A percentile compares a stretch with the other conserved stretches of the same genome.
phyloP scores from a whole-genome alignment of 1,140 invertebrate species.

The Vanessa atalanta region DNA sequence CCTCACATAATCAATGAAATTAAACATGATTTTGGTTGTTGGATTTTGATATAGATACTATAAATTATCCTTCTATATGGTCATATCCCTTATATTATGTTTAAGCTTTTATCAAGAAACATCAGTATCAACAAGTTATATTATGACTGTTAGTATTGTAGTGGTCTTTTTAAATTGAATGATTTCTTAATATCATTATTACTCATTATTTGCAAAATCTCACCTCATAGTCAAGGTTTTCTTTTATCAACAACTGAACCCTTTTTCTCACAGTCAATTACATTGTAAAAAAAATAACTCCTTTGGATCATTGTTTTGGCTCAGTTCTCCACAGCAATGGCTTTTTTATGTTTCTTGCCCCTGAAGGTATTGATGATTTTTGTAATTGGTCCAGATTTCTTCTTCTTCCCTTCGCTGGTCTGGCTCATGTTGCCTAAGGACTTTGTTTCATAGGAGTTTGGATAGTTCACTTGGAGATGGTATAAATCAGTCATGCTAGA shows the following conservation, averaged over 20 bases:
- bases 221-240: too few species aligned
- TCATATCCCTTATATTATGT: too few species aligned
- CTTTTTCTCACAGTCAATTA: not conserved
- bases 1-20: too few species aligned
- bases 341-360: constrained; percentile 31
- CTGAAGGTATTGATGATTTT: constrained; percentile 28
- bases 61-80: too few species aligned
- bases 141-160: too few species aligned
- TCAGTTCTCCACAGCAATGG: not conserved
- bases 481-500: constrained; percentile 41
- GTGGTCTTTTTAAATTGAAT: too few species aligned
- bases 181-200: too few species aligned
- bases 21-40: too few species aligned
- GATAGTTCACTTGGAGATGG: constrained; percentile 1
- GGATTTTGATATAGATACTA: too few species aligned
- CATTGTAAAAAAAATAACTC: not conserved
- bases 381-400: constrained; percentile 37
- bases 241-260: not conserved
- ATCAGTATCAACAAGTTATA: too few species aligned
- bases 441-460: constrained; percentile 38
- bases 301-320: not conserved
- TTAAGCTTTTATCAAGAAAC: too few species aligned
- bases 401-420: constrained; percentile 43
- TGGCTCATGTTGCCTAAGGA: constrained; percentile 44
- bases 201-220: too few species aligned